Conservation (phyloP, 2,113 vertebrate species). For the Cavia aperea region DNA sequence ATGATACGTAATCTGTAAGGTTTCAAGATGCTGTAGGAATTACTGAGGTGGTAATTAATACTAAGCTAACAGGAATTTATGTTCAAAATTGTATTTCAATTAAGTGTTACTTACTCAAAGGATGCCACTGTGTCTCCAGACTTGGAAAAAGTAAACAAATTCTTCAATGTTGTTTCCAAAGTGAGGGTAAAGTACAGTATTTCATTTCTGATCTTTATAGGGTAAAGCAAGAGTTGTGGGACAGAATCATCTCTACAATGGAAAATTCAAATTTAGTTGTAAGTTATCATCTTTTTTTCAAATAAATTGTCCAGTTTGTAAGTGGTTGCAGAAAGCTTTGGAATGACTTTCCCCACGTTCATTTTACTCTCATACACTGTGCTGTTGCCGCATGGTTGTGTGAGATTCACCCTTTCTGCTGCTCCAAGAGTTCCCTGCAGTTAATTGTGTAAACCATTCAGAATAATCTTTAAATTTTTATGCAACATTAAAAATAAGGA, state of each 20-base stretch:
- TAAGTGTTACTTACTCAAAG: neutral
- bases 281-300: neutral
- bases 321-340: neutral
- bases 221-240: neutral
- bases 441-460: neutral
- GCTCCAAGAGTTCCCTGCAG: neutral
- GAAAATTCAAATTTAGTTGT: neutral
- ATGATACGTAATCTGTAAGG: neutral
- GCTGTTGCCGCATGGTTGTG: neutral
- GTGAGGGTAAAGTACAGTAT: neutral
- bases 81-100: neutral
- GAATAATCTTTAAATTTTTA: neutral
- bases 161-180: neutral
- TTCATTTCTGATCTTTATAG: neutral
- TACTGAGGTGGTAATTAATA: neutral
- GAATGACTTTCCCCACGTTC: too few species aligned
- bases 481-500: neutral
- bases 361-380: neutral
- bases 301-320: neutral
- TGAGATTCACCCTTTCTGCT: neutral
- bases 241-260: neutral
- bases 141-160: neutral
- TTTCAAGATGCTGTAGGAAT: neutral
- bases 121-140: neutral
- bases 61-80: neutral